Percentiles rank a stretch among this genome's conserved stretches.
These are phyloP conservation scores for Geococcyx californianus DNA, from an alignment of 2,113 vertebrate genomes.

Conservation along the genomic window DNA sequence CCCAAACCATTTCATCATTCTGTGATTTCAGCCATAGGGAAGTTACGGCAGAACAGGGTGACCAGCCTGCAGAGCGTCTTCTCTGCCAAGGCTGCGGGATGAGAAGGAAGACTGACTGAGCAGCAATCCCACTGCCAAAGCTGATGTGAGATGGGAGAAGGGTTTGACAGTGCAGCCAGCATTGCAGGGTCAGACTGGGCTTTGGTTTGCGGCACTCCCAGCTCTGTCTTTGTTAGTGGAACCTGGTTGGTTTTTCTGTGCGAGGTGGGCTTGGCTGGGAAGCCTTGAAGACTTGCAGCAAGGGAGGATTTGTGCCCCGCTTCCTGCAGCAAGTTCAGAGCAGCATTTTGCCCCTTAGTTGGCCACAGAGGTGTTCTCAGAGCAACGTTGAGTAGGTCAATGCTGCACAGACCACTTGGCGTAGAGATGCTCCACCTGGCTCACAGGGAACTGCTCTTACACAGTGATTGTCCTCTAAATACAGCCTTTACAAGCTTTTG, in stretches of 20 bases:
- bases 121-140: not conserved
- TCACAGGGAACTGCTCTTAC: not conserved
- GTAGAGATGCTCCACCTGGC: not conserved
- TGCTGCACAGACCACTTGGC: not conserved
- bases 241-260: fast-evolving
- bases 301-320: not conserved
- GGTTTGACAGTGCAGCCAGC: not conserved
- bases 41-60: not conserved
- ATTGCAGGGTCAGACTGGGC: not conserved
- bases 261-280: not conserved
- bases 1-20: too few species aligned
- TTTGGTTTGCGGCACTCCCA: not conserved
- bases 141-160: fast-evolving
- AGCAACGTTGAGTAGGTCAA: not conserved
- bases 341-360: fast-evolving
- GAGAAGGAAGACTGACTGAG: not conserved
- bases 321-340: not conserved
- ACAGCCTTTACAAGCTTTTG: not conserved
- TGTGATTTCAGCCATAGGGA: not conserved
- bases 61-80: fast-evolving
- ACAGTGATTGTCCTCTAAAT: not conserved
- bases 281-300: not conserved
- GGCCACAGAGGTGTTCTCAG: not conserved
- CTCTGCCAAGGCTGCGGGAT: fast-evolving
- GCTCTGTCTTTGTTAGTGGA: not conserved